Conservation (phyloP, 2,113 vertebrate species). For the Psettodes erumei region DNA sequence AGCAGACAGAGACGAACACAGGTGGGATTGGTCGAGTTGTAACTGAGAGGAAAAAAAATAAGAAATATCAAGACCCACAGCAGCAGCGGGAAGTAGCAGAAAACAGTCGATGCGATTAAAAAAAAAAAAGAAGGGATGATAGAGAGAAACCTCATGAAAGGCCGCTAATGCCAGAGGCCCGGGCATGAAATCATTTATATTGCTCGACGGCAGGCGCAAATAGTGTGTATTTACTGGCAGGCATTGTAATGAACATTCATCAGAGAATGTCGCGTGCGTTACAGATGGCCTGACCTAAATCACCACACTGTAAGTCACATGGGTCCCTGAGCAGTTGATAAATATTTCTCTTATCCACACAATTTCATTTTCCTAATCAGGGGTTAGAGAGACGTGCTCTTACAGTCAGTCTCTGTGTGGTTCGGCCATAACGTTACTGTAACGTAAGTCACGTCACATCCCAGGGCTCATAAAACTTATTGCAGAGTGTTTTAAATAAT, state of each 20-base stretch:
- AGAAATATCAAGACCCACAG: constrained; percentile 20
- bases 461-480: constrained; percentile 44
- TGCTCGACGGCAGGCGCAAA: constrained; percentile 42
- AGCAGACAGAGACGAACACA: constrained; percentile 17
- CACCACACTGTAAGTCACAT: constrained; percentile 66
- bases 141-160: constrained; percentile 29
- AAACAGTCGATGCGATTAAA: constrained; percentile 42
- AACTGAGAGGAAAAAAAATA: constrained; percentile 16
- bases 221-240: constrained; percentile 56
- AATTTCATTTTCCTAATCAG: constrained; percentile 42
- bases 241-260: constrained; percentile 63
- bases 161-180: constrained; percentile 36
- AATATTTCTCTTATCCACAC: constrained; percentile 67
- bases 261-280: constrained; percentile 48
- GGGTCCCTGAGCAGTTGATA: constrained; percentile 51
- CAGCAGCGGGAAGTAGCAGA: background rate
- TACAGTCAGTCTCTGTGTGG: constrained; percentile 47
- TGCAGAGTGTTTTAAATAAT: constrained; percentile 58
- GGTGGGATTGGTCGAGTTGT: constrained; percentile 2
- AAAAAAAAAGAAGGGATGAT: constrained; percentile 33
- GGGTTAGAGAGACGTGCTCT: constrained; percentile 36
- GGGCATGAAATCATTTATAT: constrained; percentile 64
- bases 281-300: constrained; percentile 65
- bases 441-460: constrained; percentile 41
- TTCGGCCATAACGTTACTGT: constrained; percentile 29